These are phyloP conservation scores for Schrankia costaestrigalis DNA, from an alignment of 2,888 invertebrate species.

Conservation along the genomic window DNA sequence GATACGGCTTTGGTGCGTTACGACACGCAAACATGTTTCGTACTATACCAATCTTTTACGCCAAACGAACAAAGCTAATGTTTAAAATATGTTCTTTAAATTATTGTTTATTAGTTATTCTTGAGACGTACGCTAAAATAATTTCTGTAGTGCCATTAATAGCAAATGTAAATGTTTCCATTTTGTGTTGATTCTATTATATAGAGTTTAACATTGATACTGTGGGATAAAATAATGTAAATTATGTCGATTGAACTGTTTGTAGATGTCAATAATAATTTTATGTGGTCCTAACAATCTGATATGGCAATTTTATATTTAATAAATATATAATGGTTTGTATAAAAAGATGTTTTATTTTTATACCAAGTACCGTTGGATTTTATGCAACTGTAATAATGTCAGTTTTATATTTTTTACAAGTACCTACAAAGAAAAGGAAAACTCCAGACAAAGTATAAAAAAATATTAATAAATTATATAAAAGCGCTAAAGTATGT, in stretches of 20 bases:
- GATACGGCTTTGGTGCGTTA: no score
- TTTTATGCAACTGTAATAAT: no score
- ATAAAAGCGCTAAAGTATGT: no score
- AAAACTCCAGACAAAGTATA: no score
- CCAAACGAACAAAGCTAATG: no score
- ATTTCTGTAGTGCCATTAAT: conserved; percentile 47
- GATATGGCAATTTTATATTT: conserved; percentile 72
- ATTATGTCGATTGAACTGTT: conserved; percentile 53
- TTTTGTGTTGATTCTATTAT: conserved; percentile 70
- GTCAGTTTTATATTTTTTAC: no score
- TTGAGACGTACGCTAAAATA: conserved; percentile 17
- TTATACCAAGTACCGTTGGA: background rate
- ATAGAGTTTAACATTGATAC: conserved; percentile 68
- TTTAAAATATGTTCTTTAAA: no score
- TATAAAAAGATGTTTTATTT: conserved; percentile 35
- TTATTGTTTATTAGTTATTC: background rate
- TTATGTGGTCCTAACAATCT: conserved; percentile 58
- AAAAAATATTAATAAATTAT: no score
- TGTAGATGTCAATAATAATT: conserved; percentile 51
- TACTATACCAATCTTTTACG: no score
- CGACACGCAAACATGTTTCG: no score
- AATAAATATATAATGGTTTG: conserved; percentile 68
- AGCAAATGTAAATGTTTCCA: conserved; percentile 58
- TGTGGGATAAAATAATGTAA: conserved; percentile 42
- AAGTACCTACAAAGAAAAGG: no score